Evolutionary conservation across 2,888 invertebrate genomes (phyloP).

Genomic region (Microctonus aethiopoides): DNA sequence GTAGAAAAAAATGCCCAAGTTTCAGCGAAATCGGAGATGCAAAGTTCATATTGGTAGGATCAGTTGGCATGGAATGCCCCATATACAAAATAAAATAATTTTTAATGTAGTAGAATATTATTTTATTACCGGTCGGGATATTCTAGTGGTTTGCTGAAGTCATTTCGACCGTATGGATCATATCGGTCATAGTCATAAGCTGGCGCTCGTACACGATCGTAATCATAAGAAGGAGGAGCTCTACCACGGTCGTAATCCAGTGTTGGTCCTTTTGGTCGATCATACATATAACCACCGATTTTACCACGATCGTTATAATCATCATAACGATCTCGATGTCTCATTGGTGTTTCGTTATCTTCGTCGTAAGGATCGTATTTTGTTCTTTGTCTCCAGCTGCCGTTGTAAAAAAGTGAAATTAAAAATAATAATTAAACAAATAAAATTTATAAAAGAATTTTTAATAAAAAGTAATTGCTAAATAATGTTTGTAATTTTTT

Average conservation of each 20-base stretch:
- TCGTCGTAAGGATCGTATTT: slow-evolving; percentile 54
- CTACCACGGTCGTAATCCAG: slow-evolving; percentile 37
- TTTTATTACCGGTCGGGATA: slow-evolving; percentile 51
- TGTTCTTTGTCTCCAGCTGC: slow-evolving; percentile 52
- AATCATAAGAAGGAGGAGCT: slow-evolving; percentile 35
- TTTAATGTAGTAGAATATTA: too few species aligned
- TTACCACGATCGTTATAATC: slow-evolving; percentile 47
- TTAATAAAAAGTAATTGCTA: not conserved
- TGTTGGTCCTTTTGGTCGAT: slow-evolving; percentile 19
- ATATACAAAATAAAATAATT: too few species aligned
- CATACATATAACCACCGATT: slow-evolving; percentile 46
- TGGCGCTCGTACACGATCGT: slow-evolving; percentile 39
- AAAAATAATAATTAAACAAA: not conserved
- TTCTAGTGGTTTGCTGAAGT: slow-evolving; percentile 42
- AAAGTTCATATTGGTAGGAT: too few species aligned
- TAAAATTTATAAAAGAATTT: not conserved
- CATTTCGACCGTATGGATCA: slow-evolving; percentile 52
- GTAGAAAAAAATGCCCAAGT: too few species aligned
- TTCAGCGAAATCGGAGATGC: too few species aligned
- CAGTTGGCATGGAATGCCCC: too few species aligned
- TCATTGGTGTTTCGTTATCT: slow-evolving; percentile 47
- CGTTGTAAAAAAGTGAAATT: not conserved
- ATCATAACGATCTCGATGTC: slow-evolving; percentile 53
- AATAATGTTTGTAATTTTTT: too few species aligned
- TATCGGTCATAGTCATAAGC: slow-evolving; percentile 48